Evolutionary conservation across 2,888 invertebrate genomes (phyloP), one percentile per base, ranked within the genome.

Genomic region (Apodemia duryi): DNA sequence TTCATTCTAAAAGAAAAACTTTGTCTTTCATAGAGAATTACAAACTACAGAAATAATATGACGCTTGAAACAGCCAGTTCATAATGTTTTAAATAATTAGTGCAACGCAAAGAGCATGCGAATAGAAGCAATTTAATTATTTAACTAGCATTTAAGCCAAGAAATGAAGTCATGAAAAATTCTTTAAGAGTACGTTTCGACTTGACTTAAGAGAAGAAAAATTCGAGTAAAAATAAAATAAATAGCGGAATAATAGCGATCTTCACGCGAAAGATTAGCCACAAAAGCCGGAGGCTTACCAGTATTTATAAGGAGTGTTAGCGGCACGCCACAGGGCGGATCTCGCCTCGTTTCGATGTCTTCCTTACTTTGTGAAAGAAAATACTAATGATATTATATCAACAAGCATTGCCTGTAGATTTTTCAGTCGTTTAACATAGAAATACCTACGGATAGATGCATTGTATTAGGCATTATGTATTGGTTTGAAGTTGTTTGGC

Each of bases 231-330:
- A 86, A 89, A 88, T 89, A 88, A n/a, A n/a, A 91, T 88, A 90
- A 91, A 91, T 89, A 85, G 87, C 84, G 81, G 87, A 84, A 85
- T 89, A 89, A 91, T 88, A 83, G 86, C 85, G 87, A 89, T 88
- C 86, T 91, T 84, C 86, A 87, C 88, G 89, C 86, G 82, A 87
- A 89, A 88, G 91, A 91, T 91, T 91, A 91, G 90, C 88, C 84
- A 84, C 87, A 85, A 85, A 89, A 90, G 89, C 89, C 84, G 80
- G 78, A 77, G 85, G 88, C 86, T 91, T 91, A 88, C 84, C 83
- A 91, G 88, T 91, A 89, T 91, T 90, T 91, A 89, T 90, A 91
- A 88, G 87, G 81, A 87, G 86, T 82, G 86, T 85, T 86, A 85
- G 83, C 84, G 82, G 82, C 83, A 82, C 82, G 87, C 85, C 83